Percentiles rank a stretch among this genome's conserved stretches.
Evolutionary conservation across 2,113 vertebrate species (phyloP).

Genomic region (Centropus bengalensis): DNA sequence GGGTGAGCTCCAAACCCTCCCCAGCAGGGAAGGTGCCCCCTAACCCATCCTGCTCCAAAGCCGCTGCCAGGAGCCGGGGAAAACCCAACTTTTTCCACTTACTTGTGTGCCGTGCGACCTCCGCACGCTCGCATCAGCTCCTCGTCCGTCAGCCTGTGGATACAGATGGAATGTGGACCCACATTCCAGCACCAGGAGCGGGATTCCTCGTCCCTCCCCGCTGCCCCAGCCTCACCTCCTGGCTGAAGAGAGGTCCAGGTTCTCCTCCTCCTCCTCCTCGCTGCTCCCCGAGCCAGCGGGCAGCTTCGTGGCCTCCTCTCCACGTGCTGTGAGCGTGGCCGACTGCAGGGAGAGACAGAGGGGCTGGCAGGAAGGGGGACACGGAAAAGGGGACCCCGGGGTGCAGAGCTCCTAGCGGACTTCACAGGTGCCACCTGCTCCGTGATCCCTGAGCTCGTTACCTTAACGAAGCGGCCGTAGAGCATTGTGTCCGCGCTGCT

Average conservation of each 20-base stretch:
- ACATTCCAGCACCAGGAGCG: accelerated
- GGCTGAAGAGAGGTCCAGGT: conserved; percentile 82
- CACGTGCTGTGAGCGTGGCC: conserved; percentile 79
- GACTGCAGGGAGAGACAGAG: conserved; percentile 67
- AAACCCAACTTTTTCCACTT: conserved; percentile 38
- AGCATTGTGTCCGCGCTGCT: conserved; percentile 63
- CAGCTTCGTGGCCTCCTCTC: conserved; percentile 70
- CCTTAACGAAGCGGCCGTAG: conserved; percentile 93
- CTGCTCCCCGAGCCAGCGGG: conserved; percentile 51
- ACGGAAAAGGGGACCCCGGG: not conserved
- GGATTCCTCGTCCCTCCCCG: accelerated
- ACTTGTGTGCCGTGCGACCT: conserved; percentile 95
- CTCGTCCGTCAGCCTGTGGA: conserved; percentile 82
- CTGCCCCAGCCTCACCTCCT: conserved; percentile 69
- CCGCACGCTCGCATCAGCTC: conserved; percentile 87
- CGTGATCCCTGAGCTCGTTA: not conserved
- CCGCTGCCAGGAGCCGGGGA: not conserved
- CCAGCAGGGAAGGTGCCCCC: accelerated
- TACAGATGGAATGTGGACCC: not conserved
- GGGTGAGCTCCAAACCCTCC: not conserved
- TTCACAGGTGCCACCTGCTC: not conserved
- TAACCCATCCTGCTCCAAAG: not conserved
- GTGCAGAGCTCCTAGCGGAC: not conserved
- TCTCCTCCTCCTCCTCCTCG: conserved; percentile 78
- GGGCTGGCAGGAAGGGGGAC: not conserved